These are phyloP conservation scores for Malurus cyaneus DNA, from an alignment of 2,113 vertebrate genomes.

Conservation along the genomic window DNA sequence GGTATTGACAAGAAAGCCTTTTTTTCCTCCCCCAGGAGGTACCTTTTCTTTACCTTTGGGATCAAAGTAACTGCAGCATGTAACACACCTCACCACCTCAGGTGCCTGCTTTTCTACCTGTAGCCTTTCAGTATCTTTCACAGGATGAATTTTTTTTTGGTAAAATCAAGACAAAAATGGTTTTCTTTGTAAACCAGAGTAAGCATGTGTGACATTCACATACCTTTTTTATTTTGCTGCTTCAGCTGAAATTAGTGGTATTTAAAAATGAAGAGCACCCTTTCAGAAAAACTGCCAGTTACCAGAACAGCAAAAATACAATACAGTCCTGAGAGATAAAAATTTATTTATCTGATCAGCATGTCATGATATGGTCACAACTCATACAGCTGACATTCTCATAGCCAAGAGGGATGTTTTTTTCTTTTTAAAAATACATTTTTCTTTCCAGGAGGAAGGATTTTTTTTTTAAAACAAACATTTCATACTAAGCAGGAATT, in stretches of 20 bases:
- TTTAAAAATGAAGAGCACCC: constrained; percentile 36
- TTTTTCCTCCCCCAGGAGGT: background rate
- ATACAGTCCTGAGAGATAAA: constrained; percentile 73
- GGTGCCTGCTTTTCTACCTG: rapidly evolving
- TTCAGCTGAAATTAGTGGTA: constrained; percentile 40
- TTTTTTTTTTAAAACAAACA: constrained; percentile 54
- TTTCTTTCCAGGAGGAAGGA: constrained; percentile 67
- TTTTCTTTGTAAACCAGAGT: background rate
- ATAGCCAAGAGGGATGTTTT: constrained; percentile 69
- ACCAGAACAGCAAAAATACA: constrained; percentile 24
- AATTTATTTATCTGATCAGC: constrained; percentile 74
- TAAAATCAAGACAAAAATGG: background rate
- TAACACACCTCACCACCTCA: background rate
- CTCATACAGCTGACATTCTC: constrained; percentile 73
- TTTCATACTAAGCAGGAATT: constrained; percentile 63
- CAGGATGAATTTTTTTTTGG: background rate
- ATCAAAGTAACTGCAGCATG: rapidly evolving
- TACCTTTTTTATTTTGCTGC: background rate
- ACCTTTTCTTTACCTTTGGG: background rate
- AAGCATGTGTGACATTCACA: background rate
- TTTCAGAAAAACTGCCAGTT: background rate
- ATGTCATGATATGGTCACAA: constrained; percentile 71
- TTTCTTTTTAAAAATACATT: constrained; percentile 72
- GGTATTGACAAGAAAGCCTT: background rate
- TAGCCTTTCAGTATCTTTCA: background rate